Base-by-base conservation (phyloP, 2,888 invertebrate genomes). In the Chloroclystis v-ata region DNA sequence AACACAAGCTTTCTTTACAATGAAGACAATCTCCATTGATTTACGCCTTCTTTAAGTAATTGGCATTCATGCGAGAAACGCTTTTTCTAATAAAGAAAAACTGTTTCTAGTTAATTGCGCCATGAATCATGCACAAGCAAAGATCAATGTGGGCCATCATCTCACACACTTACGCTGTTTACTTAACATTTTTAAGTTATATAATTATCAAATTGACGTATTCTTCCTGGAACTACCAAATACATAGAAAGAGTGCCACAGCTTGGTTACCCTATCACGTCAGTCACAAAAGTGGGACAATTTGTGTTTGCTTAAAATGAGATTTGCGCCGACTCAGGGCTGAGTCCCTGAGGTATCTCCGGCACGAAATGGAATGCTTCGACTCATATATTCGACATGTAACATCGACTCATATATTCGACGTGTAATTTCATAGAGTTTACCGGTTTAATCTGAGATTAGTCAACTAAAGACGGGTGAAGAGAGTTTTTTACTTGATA, bases 291-390 rank as follows among this genome's bases (percentile, higher is more conserved):
- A 59, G 59, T 69, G 65, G 67, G 63, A 62, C 70, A 74, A 72
- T 72, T 68, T 68, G 65, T 63, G 60, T 58, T 51, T 43, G 54
- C 49, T 65, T 67, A 68, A 72, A 79, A 78, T 80, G 79, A 78
- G 78, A 76, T 76, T 72, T 66, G 75, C 52, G 47, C 57, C 59
- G n/a, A 60, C 30, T 30, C 39, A 37, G 43, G 35, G 38, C 13
- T 39, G 41, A 44, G 13, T 9, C 29, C n/a, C 16, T 12, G 9
- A 29, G 33, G 39, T 16, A 37, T 41, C 9, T 35, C 29, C 16
- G 33, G 35, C 45, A 28, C 9, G 38, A 38, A 32, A 32, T 26
- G 29, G 30, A 30, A 16, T 41, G 28, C 37, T 37, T 20, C 3
- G 20, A 20, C 5, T 20, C 20, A 20, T 20, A 20, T 20, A 4